These are phyloP conservation scores for Chiloscyllium punctatum DNA, from an alignment of 2,797 vertebrate genomes.

Conservation along the genomic window DNA sequence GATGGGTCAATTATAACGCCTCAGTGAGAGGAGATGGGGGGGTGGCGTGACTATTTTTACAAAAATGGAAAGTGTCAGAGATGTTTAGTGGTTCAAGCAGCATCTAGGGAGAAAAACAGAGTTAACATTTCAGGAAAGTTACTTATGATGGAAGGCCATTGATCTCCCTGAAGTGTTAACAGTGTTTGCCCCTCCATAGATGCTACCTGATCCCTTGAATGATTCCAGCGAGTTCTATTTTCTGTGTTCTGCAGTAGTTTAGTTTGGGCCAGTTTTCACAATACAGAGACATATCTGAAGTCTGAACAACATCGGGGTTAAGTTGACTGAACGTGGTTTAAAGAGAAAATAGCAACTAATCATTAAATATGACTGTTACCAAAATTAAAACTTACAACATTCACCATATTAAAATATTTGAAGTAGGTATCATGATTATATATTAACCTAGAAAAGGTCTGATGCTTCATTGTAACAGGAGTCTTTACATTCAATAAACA, in stretches of 20 bases:
- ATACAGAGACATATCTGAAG: neutral
- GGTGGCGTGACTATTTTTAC: neutral
- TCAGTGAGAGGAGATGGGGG: neutral
- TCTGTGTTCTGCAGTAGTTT: no score
- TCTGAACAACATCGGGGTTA: neutral
- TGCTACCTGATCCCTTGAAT: no score
- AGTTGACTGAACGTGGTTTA: neutral
- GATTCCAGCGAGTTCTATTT: no score
- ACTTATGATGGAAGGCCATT: neutral
- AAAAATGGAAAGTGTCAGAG: neutral
- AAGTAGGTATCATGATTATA: no score
- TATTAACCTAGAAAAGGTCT: no score
- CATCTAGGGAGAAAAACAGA: neutral
- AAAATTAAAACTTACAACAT: no score
- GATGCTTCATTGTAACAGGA: no score
- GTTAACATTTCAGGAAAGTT: neutral
- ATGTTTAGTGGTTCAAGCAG: neutral
- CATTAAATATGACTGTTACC: neutral
- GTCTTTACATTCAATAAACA: no score
- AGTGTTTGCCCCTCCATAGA: no score
- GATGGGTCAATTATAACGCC: neutral
- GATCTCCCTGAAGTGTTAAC: neutral
- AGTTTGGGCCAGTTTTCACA: no score
- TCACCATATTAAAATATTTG: no score
- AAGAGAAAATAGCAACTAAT: neutral